Evolutionary conservation across 2,113 vertebrate species (phyloP), one percentile per base, ranked within the genome.

Genomic region (Acanthisitta chloris): DNA sequence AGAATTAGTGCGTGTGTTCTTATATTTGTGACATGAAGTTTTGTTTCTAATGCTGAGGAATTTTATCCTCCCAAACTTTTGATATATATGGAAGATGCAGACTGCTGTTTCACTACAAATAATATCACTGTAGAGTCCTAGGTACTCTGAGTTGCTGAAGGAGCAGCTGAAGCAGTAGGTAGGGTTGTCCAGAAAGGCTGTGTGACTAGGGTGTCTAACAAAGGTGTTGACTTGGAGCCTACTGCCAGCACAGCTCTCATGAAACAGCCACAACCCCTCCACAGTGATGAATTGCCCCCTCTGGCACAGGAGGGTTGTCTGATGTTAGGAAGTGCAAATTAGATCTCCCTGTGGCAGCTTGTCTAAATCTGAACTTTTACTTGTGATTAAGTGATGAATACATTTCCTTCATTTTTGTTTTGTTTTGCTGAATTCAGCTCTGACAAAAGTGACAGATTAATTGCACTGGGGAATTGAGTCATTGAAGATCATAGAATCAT

Each of bases 361-460:
- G 82, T 91, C 51, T 86, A 70, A 54, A 58, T 86, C 64, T 70
- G 79, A 92, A 88, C 38, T 42, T 81, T 88, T 78, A 92, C 49
- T 86, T 86, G 55, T 55, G 81, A 74, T 73, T 65, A 71, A 86
- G 62, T 81, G 42, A 59, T 92, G 14, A 74, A 73, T 71, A 55
- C 26, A 55, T 83, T 94, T 29, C 16, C 72, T 83, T 94, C 16
- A 16, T 78, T 93, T 92, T 84, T 89, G n/a, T 90, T 92, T 89
- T 94, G 64, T 88, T 95, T 82, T 77, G 28, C n/a, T 86, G n/a
- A 89, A 69, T 87, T 90, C 70, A 85, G 11, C 15, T 92, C 67
- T 86, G 59, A 88, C 90, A 81, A 92, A 90, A 79, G 64, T 71
- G 67, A 43, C 65, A 92, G 86, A 72, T 84, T 86, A 90, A 86